A percentile compares a stretch with the other conserved stretches of the same genome.
Conservation (phyloP, 1,140 invertebrate species). For the Cherax destructor region DNA sequence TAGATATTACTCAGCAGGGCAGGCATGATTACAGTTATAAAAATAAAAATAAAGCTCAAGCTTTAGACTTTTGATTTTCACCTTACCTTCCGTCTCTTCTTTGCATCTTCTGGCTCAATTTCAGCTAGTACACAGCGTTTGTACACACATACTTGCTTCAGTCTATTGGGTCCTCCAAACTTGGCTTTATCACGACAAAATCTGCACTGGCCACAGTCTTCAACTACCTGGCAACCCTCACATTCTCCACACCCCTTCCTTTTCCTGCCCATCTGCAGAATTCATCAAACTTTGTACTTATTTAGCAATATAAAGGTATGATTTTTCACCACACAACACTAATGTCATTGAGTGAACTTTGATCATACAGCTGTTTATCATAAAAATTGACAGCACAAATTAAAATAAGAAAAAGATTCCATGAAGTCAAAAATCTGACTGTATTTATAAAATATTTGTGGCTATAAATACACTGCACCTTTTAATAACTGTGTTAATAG, state of each 20-base stretch:
- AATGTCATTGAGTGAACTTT: background rate
- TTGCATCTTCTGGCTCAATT: slow-evolving; percentile 58
- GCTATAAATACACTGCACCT: no score
- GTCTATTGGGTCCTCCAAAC: slow-evolving; percentile 72
- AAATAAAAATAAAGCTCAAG: no score
- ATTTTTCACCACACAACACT: no score
- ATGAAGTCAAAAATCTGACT: no score
- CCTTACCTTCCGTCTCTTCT: slow-evolving; percentile 64
- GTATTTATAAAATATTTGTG: no score
- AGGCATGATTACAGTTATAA: no score
- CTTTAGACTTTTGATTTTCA: background rate
- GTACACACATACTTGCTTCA: slow-evolving; percentile 72
- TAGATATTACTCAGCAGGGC: no score
- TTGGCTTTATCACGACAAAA: slow-evolving; percentile 73
- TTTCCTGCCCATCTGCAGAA: slow-evolving; percentile 68
- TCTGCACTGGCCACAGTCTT: slow-evolving; percentile 72
- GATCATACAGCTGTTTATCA: background rate
- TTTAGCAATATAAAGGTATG: no score
- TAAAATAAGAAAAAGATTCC: no score
- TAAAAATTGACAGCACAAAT: no score
- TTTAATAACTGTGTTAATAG: no score
- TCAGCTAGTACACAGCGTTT: slow-evolving; percentile 70
- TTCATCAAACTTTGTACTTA: no score
- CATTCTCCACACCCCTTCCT: slow-evolving; percentile 72
- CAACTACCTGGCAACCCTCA: slow-evolving; percentile 71